Percentiles rank a stretch among this genome's conserved stretches.
Evolutionary conservation across 2,797 vertebrate species (phyloP).

Genomic region (Macroramphosus scolopax): DNA sequence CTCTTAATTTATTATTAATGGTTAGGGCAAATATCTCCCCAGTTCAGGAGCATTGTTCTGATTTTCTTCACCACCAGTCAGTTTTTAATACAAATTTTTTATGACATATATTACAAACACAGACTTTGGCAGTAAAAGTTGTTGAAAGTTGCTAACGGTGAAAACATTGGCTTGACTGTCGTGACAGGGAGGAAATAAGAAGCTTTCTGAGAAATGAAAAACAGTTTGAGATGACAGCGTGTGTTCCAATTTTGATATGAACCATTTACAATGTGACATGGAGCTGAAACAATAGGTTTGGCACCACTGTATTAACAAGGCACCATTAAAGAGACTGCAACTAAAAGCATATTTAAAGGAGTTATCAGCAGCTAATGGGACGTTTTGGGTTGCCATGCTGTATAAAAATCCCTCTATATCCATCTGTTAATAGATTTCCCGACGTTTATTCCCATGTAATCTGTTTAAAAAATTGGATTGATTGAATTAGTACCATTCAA

Average conservation of each 20-base stretch:
- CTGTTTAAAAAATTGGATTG: too few species aligned
- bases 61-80: constrained; percentile 40
- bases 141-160: constrained; percentile 7
- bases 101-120: constrained; percentile 23
- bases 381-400: background rate
- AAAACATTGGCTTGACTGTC: constrained; percentile 3
- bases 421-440: too few species aligned
- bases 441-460: too few species aligned
- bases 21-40: constrained; percentile 52
- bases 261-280: too few species aligned
- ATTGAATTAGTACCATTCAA: too few species aligned
- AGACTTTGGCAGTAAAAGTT: constrained; percentile 7
- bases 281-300: background rate
- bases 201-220: background rate
- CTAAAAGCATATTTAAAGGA: too few species aligned
- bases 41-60: constrained; percentile 34
- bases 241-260: too few species aligned
- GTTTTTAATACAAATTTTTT: constrained; percentile 52
- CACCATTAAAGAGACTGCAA: too few species aligned
- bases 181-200: background rate
- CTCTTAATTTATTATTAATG: constrained; percentile 70
- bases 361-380: constrained; percentile 4
- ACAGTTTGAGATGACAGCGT: too few species aligned
- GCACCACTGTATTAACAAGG: background rate
- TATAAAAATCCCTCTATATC: background rate